Base-by-base conservation (phyloP, 2,797 vertebrate genomes). In the Xerus rutilus region DNA sequence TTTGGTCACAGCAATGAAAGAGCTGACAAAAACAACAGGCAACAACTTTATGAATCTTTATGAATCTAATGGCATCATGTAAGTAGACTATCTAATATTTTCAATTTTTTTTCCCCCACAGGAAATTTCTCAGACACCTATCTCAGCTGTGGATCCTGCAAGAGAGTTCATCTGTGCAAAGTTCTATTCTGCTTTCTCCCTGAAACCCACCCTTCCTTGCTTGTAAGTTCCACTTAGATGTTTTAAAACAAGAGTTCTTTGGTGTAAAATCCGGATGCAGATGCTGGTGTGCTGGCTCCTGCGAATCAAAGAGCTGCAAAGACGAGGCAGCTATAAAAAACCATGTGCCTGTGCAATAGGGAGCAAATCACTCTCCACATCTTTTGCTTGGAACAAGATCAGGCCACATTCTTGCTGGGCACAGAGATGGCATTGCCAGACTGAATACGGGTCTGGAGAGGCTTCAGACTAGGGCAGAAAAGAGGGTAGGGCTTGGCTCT, bases 271-370 rank as follows among this genome's bases (percentile, higher is more conserved):
- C 47, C 74, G 47, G n/a, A 59, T 28, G 35, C 14, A 97, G 73
- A 82, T 49, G 1, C 47, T 78, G 30, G 10, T 52, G 76, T 32
- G 45, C 21, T 49, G 78, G 39, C 57, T 78, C 62, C 45, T 52
- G 43, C 7, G 86, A 57, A 76, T 96, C 23, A 95, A 73, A 95
- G 69, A 28, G 15, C 64, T 82, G 45, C 65, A 78, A 93, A 94
- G n/a, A 47, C 54, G 12, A 91, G 15, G 45, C 35, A 32, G 65
- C 3, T 77, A 84, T 69, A 78, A 59, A 59, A 43, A 43, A 39
- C 52, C 39, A 54, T 45, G 64, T 39, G 30, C n/a, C 59, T 62
- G 11, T 45, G 67, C 81, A 72, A 12, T 65, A 77, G 73, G 9
- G 59, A 95, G 79, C 81, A 89, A 74, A 21, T 23, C 39, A 45